phyloP scores from a whole-genome alignment of 2,797 vertebrate species.

The Myotis findleyi region DNA sequence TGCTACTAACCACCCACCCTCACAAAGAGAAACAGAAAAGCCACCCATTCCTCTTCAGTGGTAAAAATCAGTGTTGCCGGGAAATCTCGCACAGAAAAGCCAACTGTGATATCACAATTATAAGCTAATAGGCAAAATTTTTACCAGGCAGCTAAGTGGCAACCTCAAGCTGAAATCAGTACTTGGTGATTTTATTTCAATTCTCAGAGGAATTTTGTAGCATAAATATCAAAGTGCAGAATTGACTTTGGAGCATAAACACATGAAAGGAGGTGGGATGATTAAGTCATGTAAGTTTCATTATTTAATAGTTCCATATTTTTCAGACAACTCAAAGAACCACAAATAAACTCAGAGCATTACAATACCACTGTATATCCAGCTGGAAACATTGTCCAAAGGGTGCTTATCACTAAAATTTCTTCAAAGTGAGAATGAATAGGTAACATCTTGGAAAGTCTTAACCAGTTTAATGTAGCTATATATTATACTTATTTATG shows the following conservation, averaged over 20 bases:
- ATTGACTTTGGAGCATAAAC: constrained; percentile 5
- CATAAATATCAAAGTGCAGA: constrained; percentile 48
- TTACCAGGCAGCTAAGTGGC: background rate
- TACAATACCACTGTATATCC: background rate
- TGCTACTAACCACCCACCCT: background rate
- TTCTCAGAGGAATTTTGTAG: constrained; percentile 32
- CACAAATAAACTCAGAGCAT: background rate
- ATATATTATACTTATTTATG: background rate
- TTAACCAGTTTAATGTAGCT: background rate
- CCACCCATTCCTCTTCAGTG: background rate
- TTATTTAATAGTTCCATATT: constrained; percentile 35
- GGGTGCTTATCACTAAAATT: background rate
- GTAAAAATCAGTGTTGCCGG: constrained; percentile 49
- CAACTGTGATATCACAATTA: constrained; percentile 13
- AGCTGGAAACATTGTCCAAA: background rate
- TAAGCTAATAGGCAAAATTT: constrained; percentile 53
- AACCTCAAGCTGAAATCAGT: constrained; percentile 49
- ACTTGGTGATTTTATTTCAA: constrained; percentile 18
- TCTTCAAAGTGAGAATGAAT: background rate
- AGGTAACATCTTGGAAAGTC: background rate
- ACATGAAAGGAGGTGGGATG: constrained; percentile 10
- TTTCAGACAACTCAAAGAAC: constrained; percentile 11
- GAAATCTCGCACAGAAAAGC: constrained; percentile 51
- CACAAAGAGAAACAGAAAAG: background rate
- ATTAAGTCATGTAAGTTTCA: constrained; percentile 33